Percentiles rank a stretch among this genome's conserved stretches.
phyloP scores from a whole-genome alignment of 1,140 invertebrate genomes.

The Cydia amplana region DNA sequence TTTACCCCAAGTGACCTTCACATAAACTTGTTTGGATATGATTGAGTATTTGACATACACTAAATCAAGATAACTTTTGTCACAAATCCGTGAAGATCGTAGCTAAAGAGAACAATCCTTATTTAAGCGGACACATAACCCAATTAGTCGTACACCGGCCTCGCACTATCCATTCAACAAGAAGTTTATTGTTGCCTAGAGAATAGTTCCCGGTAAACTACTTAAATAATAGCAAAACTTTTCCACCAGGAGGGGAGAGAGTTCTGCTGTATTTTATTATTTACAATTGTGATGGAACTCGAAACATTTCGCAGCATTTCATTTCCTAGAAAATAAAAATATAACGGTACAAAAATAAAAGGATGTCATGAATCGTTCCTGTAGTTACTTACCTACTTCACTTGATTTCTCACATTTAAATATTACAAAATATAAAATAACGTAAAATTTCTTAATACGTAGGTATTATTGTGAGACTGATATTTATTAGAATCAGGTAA shows the following conservation, averaged over 20 bases:
- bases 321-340: background rate
- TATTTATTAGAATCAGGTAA: background rate
- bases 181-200: constrained; percentile 42
- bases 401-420: no score
- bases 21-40: constrained; percentile 1
- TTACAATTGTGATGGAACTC: background rate
- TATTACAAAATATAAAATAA: no score
- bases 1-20: constrained; percentile 4
- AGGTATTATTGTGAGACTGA: background rate
- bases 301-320: background rate
- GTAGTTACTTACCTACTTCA: no score
- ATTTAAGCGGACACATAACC: constrained; percentile 39
- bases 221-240: constrained; percentile 44
- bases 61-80: background rate
- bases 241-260: constrained; percentile 20
- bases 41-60: background rate
- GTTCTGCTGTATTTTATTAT: background rate
- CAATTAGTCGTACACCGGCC: constrained; percentile 40
- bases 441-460: no score
- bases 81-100: constrained; percentile 18
- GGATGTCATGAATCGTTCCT: background rate
- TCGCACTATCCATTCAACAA: constrained; percentile 40
- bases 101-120: constrained; percentile 11
- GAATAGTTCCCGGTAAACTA: constrained; percentile 39
- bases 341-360: background rate